Evolutionary conservation across 2,113 vertebrate species (phyloP).

Genomic region (Strix uralensis): DNA sequence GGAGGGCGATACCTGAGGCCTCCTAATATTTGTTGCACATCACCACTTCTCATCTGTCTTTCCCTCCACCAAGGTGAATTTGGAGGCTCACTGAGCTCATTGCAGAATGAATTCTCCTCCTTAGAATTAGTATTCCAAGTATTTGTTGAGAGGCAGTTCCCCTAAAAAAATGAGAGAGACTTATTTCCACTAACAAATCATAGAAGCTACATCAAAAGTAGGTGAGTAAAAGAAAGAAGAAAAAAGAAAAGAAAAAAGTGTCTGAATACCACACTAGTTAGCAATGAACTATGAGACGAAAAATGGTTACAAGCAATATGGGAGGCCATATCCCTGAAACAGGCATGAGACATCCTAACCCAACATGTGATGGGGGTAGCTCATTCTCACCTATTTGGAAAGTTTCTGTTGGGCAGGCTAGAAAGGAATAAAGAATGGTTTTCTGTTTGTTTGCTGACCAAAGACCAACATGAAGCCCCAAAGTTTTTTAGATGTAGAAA

Average conservation of each 20-base stretch:
- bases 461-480: not conserved
- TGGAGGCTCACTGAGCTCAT: not conserved
- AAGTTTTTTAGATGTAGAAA: not conserved
- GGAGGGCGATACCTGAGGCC: not conserved
- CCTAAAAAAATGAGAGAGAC: not conserved
- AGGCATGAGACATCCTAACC: not conserved
- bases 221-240: not conserved
- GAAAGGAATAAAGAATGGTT: not conserved
- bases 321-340: not conserved
- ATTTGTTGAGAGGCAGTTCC: not conserved
- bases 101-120: not conserved
- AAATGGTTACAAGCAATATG: not conserved
- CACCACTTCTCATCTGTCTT: not conserved
- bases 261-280: not conserved
- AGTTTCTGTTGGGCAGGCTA: not conserved
- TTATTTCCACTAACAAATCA: not conserved
- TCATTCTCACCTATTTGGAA: not conserved
- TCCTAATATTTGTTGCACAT: not conserved
- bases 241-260: not conserved
- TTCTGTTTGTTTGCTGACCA: not conserved
- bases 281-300: not conserved
- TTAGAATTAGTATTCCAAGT: not conserved
- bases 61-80: not conserved
- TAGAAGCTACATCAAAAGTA: not conserved
- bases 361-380: not conserved